phyloP scores from a whole-genome alignment of 2,888 invertebrate species.

The Cephus nigrinus region DNA sequence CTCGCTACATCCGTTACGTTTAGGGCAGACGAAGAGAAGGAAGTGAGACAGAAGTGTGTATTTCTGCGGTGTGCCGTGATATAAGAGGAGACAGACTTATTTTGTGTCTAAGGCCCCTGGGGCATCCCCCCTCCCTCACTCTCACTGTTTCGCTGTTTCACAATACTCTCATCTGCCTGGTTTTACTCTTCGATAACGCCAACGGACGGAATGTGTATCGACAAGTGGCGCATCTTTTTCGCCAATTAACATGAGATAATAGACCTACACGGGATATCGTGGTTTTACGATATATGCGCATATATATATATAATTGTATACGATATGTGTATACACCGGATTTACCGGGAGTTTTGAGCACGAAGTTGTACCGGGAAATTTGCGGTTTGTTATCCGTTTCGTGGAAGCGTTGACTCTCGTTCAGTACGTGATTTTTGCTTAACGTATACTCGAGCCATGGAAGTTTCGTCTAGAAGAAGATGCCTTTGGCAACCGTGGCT shows the following conservation, averaged over 20 bases:
- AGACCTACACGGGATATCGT: not conserved
- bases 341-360: not conserved
- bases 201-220: not conserved
- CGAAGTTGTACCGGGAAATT: not conserved
- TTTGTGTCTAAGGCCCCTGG: not conserved
- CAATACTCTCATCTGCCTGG: not conserved
- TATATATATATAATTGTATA: not conserved
- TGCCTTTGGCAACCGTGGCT: conserved; percentile 63
- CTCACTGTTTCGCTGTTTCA: not conserved
- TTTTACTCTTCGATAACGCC: not conserved
- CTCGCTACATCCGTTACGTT: not conserved
- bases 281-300: not conserved
- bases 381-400: conserved; percentile 9
- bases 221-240: not conserved
- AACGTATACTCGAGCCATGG: conserved; percentile 36
- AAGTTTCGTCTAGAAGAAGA: conserved; percentile 47
- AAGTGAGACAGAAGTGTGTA: not conserved
- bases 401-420: conserved; percentile 1
- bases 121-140: not conserved
- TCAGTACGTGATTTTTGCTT: conserved; percentile 19
- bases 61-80: not conserved
- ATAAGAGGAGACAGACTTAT: not conserved
- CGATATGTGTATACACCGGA: not conserved
- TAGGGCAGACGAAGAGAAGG: not conserved
- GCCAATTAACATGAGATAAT: not conserved